Base-by-base conservation (phyloP, 2,113 vertebrate species). In the Falcunculus frontatus region DNA sequence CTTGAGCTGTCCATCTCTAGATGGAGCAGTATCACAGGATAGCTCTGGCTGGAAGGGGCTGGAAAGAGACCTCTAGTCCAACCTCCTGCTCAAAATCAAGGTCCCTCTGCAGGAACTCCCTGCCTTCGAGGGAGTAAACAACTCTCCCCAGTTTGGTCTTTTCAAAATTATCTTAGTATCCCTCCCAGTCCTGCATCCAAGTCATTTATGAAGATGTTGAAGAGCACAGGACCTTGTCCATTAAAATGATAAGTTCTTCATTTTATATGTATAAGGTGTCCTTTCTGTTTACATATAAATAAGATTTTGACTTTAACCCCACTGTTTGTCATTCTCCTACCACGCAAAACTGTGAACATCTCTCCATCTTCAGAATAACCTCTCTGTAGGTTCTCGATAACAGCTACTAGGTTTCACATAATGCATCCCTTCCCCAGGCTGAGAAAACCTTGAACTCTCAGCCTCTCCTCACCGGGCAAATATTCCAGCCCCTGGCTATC, bases 401-500 rank as follows among this genome's bases (percentile, higher is more conserved):
- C 29, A 70, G n/a, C 35, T 29, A 11, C 13, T 55, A 5, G 0
- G 7, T 76, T 84, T 13, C 56, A 32, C 39, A 70, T 26, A 49
- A 68, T 8, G 16, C 4, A 3, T 23, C 4, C 7, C 22, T 70
- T 65, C 21, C 16, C 16, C 8, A 39, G 27, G 39, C 46, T 76
- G 32, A 80, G 44, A 3, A 79, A 57, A 79, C 20, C 14, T 59
- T 23, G 20, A 47, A 39, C 16, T 44, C 4, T 3, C 78, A 57
- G n/a, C 17, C 19, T 44, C n/a, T 47, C 18, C 42, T 68, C 33
- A 73, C 9, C 35, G 14, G 52, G 10, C 12, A 50, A 63, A 33
- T 47, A 37, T 11, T 59, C n/a, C 26, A 42, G 35, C 1, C 11
- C 18, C 14, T 0, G 1, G 18, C 7, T 6, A 10, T 27, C 39